These are phyloP conservation scores for Alectoris magna DNA, from an alignment of 2,797 vertebrate genomes.

Conservation along the genomic window DNA sequence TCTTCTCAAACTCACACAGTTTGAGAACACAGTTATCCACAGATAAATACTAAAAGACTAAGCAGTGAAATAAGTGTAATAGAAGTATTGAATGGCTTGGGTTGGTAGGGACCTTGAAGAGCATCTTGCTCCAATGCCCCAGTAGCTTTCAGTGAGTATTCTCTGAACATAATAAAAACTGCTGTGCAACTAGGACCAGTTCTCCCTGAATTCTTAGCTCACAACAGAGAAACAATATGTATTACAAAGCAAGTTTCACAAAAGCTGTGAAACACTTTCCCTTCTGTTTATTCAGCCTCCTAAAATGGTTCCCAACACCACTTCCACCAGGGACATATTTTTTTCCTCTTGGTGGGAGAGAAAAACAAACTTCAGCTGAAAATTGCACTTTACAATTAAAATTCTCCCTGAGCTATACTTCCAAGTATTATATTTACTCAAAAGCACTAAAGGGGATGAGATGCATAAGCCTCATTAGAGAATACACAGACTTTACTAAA, in stretches of 20 bases:
- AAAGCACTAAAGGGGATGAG: neutral
- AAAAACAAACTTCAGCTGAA: slow-evolving; percentile 24
- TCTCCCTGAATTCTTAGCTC: accelerated
- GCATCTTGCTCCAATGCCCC: neutral
- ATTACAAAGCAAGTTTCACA: neutral
- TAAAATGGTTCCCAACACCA: neutral
- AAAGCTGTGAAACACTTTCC: neutral
- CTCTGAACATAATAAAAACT: neutral
- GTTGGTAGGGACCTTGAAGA: neutral
- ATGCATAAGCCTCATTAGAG: slow-evolving; percentile 14
- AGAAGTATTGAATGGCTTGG: neutral
- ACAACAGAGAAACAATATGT: neutral
- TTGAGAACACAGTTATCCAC: neutral
- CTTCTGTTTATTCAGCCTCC: neutral
- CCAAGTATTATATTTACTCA: neutral
- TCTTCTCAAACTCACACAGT: neutral
- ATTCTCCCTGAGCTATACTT: slow-evolving; percentile 12
- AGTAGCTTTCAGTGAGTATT: neutral
- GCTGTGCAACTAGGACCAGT: neutral
- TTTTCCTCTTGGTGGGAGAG: neutral
- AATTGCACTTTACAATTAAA: slow-evolving; percentile 33
- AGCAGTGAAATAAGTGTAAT: neutral
- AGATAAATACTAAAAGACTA: neutral
- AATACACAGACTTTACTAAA: slow-evolving; percentile 24
- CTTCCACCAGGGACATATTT: neutral